Evolutionary conservation across 30 jellyfish, hydroid and myxozoan genomes (phyloP), one percentile per base, ranked within the genome.

Genomic region (Catostylus mosaicus): DNA sequence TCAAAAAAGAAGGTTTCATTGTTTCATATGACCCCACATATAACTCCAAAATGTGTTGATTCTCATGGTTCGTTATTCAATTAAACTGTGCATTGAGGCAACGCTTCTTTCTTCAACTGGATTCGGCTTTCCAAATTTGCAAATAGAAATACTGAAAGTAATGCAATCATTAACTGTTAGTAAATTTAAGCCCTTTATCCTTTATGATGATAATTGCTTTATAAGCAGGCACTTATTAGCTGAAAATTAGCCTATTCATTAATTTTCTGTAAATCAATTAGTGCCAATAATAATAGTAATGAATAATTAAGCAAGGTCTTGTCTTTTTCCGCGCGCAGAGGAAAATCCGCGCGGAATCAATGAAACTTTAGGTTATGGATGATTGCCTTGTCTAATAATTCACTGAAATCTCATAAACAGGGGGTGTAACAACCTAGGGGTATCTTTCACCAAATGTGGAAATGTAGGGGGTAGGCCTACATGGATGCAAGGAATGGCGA

Each of bases 171-270:
- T 6, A 1, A 59, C 19, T 12, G 71, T 59, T 59, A 9, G 11
- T 22, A 20, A 59, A 59, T 59, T 16, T 23, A 6, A 23, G 11
- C 26, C 11, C 2, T 37, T 59, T 59, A 59, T 23, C 26, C 38
- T 26, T 23, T 20, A 59, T 59, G 12, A 59, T 9, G 40, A 59
- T 52, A 59, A 59, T 59, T 59, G 71, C 40, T 37, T 24, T 59
- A 59, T 24, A 1, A 59, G 71, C 24, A 37, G 38, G 71, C 71
- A 59, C 38, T 22, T 1, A 59, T 59, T 59, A 59, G 38, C 71
- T 59, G 40, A 6, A 59, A 24, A 22, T 59, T 59, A 59, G 38
- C 38, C 26, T 2, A 23, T 23, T 59, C 36, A 59, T 24, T 22
- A 59, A 5, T 37, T 27, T 8, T 23, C 71, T 3, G 1, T 59